Base-by-base conservation (phyloP, 1,140 invertebrate genomes). In the Globodera ellingtonae region DNA sequence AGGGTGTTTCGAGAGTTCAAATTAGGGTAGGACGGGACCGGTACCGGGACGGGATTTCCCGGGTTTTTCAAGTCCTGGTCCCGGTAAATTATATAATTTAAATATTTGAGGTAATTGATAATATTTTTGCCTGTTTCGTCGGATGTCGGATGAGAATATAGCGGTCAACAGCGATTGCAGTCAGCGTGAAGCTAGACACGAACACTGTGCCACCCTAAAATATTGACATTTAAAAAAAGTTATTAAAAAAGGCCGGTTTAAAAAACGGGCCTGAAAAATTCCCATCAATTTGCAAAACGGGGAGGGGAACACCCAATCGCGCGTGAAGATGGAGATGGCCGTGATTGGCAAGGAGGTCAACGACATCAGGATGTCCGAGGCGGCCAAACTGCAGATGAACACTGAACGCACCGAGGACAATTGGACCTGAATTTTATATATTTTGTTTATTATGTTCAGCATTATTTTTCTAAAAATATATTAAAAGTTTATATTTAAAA, bases 181-280 rank as follows among this genome's bases (percentile, higher is more conserved):
- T 89, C 47, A 89, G 75, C 18, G 88, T 89, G 79, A 89, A 89
- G 72, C 84, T 86, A 7, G 87, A 89, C 24, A 89, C 86, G 66
- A 89, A 89, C 18, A 89, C 82, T 13, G 83, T 87, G 65, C 88
- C 88, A n/a, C 88, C 87, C 87, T 88, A 56, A 82, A 87, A 83
- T 24, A 13, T 18, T 3, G 15, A 72, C 70, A 18, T 48, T 72
- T 72, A 44, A 48, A 2, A 44, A 46, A 35, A 44, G 6, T 67
- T 46, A 67, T 59, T 15, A 71, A 81, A 48, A 48, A 7, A 65
- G 67, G 21, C 24, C 44, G 0, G n/a, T 79, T 35, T 35, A 35
- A 35, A 35, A 24, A 66, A 18, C 56, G 70, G 69, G 89, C 87
- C 75, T 88, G 87, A 72, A 89, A 89, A 10, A 89, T 82, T 47